Base-by-base conservation (phyloP, 2,888 invertebrate genomes). In the Drosophila lacicola region DNA sequence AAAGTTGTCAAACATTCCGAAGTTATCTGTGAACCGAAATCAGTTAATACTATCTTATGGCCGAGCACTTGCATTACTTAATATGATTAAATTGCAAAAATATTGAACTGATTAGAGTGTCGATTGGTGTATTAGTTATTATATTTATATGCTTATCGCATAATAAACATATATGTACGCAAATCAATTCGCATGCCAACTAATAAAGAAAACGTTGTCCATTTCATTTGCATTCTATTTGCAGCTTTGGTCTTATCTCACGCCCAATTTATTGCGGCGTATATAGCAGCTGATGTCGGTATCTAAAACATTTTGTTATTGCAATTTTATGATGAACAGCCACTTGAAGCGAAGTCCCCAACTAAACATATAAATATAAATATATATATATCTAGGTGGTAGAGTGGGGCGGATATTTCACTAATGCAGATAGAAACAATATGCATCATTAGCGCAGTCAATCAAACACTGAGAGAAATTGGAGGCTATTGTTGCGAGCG, bases 381-480 rank as follows among this genome's bases (percentile, higher is more conserved):
- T 11, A 34, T 1, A 11, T 11, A 36, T 36, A 36, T 36, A 42
- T 42, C 4, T 21, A 10, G 14, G 45, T 57, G 33, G 13, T 50
- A 60, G 73, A 61, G 62, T 36, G 34, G n/a, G 13, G 3, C 17
- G 25, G 51, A 53, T 53, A 53, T n/a, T 9, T 21, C 3, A 51
- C 39, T 37, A 21, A 67, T 25, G 41, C n/a, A 45, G 62, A 70
- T 70, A 63, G 63, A 62, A 37, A 9, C n/a, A 33, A 17, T n/a
- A 45, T 54, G 45, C 51, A 37, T 37, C 17, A 53, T 4, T 61
- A 21, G 17, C 11, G 36, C 47, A 47, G 25, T 10, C 21, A 4
- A 3, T n/a, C 13, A 51, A 47, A 25, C 81, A 82, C 82, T 79
- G 77, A n/a, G 42, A 47, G 53, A 78, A 81, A 74, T 51, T 54